Evolutionary conservation across 2,113 vertebrate genomes (phyloP), one percentile per base, ranked within the genome.

Genomic region (Tor tambroides): DNA sequence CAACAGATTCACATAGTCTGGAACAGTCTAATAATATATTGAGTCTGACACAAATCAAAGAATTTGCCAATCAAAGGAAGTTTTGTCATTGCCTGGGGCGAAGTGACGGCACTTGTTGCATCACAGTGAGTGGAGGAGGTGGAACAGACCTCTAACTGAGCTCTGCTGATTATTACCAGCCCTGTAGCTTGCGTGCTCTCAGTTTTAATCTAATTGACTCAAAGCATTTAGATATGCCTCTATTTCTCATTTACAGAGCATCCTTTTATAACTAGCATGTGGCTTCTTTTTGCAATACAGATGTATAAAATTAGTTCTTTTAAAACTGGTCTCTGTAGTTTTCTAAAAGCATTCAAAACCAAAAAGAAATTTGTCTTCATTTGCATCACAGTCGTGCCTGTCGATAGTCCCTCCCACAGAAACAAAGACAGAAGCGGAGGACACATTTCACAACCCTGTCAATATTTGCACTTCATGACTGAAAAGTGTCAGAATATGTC

Each of bases 401-500:
- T 30, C 28, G 23, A 26, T 6, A n/a, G 5, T 30, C 8, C 12
- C 51, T 59, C 26, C 19, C 23, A 83, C 71, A 35, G 23, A 84
- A 35, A 75, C 87, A 67, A 28, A 78, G 69, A 80, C 32, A 21
- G 19, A 71, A 71, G 67, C 21, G 4, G 17, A 21, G 17, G 67
- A 38, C 69, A 86, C 82, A 80, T 72, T 90, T 84, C 75, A 80
- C 89, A 83, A 85, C 76, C 82, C 88, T 85, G 93, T 93, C 91
- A 93, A 93, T 93, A 91, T 93, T 93, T 94, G 93, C 91, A 85
- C 28, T 61, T 89, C 91, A 77, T 86, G 23, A 65, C 71, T 87
- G 84, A 79, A 89, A 65, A 87, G 83, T 56, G 28, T 87, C 87
- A 91, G 92, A 87, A 91, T 88, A 80, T 90, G 86, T 17, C 26